A percentile compares a stretch with the other conserved stretches of the same genome.
phyloP scores from a whole-genome alignment of 2,797 vertebrate genomes.

The Neopelma chrysocephalum region DNA sequence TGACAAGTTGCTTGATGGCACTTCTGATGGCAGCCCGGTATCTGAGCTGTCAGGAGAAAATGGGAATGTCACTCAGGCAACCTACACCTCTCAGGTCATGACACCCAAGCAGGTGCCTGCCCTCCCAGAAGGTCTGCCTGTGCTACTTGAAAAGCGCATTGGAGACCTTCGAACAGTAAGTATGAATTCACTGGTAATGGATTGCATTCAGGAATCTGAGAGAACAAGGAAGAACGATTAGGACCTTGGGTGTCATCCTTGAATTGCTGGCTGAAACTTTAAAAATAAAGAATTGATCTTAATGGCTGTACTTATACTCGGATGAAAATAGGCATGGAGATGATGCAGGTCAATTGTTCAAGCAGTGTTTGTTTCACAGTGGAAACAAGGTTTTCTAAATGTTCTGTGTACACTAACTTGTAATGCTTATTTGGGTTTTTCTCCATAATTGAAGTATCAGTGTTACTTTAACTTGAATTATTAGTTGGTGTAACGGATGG shows the following conservation, averaged over 20 bases:
- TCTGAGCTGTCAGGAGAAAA: slow-evolving; percentile 84
- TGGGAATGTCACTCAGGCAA: slow-evolving; percentile 76
- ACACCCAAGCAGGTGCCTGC: slow-evolving; percentile 82
- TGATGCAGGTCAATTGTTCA: not conserved
- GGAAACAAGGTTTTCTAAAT: not conserved
- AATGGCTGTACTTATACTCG: not conserved
- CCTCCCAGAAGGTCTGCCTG: slow-evolving; percentile 87
- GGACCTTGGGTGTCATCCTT: not conserved
- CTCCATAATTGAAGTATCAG: not conserved
- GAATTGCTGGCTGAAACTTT: not conserved
- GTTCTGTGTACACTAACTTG: not conserved
- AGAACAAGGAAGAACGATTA: not conserved
- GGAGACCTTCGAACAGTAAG: slow-evolving; percentile 91
- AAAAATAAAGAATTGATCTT: not conserved
- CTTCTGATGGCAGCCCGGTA: slow-evolving; percentile 85
- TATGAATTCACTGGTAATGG: slow-evolving; percentile 16
- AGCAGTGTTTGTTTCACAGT: not conserved
- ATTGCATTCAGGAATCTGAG: not conserved
- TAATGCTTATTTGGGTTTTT: not conserved
- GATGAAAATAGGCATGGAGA: not conserved
- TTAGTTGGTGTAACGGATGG: not conserved
- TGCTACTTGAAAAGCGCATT: slow-evolving; percentile 88
- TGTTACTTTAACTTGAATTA: not conserved
- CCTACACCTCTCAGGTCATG: slow-evolving; percentile 75
- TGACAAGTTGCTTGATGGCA: slow-evolving; percentile 90